These are phyloP conservation scores for Anomalospiza imberbis DNA, from an alignment of 2,797 vertebrate species.

Conservation along the genomic window DNA sequence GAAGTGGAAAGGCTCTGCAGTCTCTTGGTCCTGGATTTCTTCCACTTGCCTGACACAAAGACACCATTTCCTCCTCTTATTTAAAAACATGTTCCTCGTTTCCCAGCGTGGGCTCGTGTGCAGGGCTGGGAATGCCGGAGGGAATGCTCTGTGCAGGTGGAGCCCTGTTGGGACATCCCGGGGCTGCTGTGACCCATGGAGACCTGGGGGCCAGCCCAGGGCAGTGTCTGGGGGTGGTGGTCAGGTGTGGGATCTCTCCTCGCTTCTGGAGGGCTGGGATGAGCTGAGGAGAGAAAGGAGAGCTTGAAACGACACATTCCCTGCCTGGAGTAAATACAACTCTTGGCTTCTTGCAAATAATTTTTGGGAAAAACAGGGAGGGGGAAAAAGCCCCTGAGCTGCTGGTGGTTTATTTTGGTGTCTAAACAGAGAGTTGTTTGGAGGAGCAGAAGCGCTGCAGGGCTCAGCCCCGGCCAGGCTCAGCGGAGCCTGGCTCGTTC, in stretches of 20 bases:
- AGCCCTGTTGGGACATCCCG: rapidly evolving
- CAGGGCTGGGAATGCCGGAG: not conserved
- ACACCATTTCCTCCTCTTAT: slow-evolving; percentile 63
- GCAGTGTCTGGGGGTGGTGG: rapidly evolving
- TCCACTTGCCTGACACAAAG: slow-evolving; percentile 73
- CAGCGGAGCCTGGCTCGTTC: rapidly evolving
- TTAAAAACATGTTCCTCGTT: slow-evolving; percentile 37
- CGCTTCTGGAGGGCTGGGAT: not conserved
- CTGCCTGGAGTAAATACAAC: not conserved
- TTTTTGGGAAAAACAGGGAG: rapidly evolving
- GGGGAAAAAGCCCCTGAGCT: too few species aligned
- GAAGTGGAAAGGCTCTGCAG: slow-evolving; percentile 67
- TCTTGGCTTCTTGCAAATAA: rapidly evolving
- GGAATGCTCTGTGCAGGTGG: not conserved
- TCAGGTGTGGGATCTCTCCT: not conserved
- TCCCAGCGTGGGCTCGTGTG: not conserved
- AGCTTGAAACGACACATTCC: not conserved
- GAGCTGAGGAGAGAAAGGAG: not conserved
- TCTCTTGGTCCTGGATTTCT: slow-evolving; percentile 72
- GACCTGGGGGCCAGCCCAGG: rapidly evolving
- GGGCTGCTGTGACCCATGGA: rapidly evolving
- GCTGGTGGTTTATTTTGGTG: not conserved
- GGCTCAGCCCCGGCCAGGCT: not conserved
- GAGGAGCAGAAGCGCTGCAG: not conserved
- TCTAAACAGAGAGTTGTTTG: not conserved